Base-by-base conservation (phyloP, 1,140 invertebrate genomes). In the Procambarus clarkii region DNA sequence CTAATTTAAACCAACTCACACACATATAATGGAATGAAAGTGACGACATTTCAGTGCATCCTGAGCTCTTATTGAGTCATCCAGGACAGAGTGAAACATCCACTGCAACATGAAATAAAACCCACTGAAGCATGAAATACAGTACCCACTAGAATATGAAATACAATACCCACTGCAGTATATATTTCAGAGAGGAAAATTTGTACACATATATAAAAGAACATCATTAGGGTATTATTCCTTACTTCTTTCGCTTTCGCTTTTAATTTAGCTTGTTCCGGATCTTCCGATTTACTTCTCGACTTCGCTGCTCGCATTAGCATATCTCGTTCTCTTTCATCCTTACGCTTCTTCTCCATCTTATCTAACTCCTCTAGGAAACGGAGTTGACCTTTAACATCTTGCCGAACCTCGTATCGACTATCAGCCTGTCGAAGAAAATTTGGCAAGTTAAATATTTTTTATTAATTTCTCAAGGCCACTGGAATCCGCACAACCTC, bases 241-340 rank as follows among this genome's bases (percentile, higher is more conserved):
- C 84, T 74, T 46, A 93, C 96, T 95, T 97, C 97, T 96, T 97
- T 97, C 93, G 98, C 98, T 95, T 98, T 99, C 76, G 98, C 98
- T 95, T 99, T 99, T 88, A 99, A 95, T 94, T 99, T 99, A 0
- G 98, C 97, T 95, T 99, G 98, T 94, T 99, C 98, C 0, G 98
- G 98, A 95, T 99, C 98, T 95, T 99, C 98, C 46, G 97, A 97
- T 95, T 99, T 99, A 78, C 98, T 98, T 83, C 98, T 96, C 94
- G 98, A 98, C 95, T 99, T 99, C 44, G 98, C 98, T 9, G 98
- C 98, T 93, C 97, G 95, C 88, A 99, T 95, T 24, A 99, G 95
- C 94, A 98, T 96, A 94, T 99, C 98, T 92, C 98, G 95, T 94
- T 99, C 98, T 92, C 98, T 96, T 94, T 99, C 98, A 94, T 99